Base-by-base conservation (phyloP, 2,888 invertebrate species). In the Heliconius cydno region DNA sequence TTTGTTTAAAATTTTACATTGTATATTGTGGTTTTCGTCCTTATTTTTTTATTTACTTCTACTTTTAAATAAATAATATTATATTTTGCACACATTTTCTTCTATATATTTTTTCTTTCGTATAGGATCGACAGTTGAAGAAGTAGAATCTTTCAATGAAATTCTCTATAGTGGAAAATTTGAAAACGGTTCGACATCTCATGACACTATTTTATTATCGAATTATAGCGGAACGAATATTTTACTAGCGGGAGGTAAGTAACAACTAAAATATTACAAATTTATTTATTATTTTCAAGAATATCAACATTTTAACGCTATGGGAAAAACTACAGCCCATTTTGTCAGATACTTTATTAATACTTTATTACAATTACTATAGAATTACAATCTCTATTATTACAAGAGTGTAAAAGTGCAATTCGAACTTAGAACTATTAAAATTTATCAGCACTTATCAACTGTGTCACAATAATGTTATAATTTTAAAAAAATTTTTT, bases 131-230 rank as follows among this genome's bases (percentile, higher is more conserved):
- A 67, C 77, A 28, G 46, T 25, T 0, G 82, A 80, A 13, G 70
- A 84, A 22, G 84, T 84, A 75, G 86, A 85, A 6, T 78, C 81
- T 19, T 94, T 94, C 80, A 89, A 89, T 3, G 90, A 88, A 84
- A 85, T 91, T 79, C 82, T 93, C 0, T 94, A 89, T 78, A 86
- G 85, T 79, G 94, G 94, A 82, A 79, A 85, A 25, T 78, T 92
- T 63, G 85, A 87, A 81, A 81, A 82, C 10, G 83, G 83, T 70
- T 81, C 81, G 15, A 86, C 93, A 3, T 83, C 82, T 72, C 94
- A 94, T 84, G 94, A 92, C 80, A 57, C 77, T 0, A 92, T 94
- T 72, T 85, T 80, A 34, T 68, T 93, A 67, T 81, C 81, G 38
- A 89, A 88, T 57, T 91, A 87, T 78, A 80, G 82, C 79, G 91